Base-by-base conservation (phyloP, 2,113 vertebrate genomes). In the Dolichotis patagonum region DNA sequence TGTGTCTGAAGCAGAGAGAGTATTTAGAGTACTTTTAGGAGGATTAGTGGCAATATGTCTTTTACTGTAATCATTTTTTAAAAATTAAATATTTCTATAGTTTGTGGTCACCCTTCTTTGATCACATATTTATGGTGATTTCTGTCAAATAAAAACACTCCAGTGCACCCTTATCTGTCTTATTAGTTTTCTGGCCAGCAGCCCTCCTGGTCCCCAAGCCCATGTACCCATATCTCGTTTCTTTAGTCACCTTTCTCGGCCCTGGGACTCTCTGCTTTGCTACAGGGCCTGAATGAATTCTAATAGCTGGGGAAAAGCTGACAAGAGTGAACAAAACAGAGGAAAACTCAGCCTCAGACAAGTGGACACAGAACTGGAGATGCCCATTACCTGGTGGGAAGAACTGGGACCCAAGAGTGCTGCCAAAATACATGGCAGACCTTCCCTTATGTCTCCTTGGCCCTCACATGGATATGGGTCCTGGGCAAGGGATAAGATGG, bases 391-490 rank as follows among this genome's bases (percentile, higher is more conserved):
- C n/a, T 54, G 30, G 63, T 11, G 28, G 52, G 65, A 20, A 30
- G 77, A 85, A 32, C 52, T 1, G 0, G 38, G 30, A 16, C 41
- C 17, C 0, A 3, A 82, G 35, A 38, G n/a, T 26, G 60, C 81
- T 38, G 88, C 28, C 32, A 49, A 78, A 52, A 56, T 30, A n/a
- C n/a, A 46, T 6, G 3, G 38, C 46, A 19, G 69, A 30, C 26
- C 32, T 63, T 24, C 49, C 88, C 87, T 81, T 63, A 3, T 9
- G n/a, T 11, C 20, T 20, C 1, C 49, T 46, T 7, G 63, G 52
- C 2, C 26, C 32, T 41, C 0, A 10, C 0, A 0, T 0, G 1
- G 84, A 77, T 43, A 12, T 20, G 4, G 54, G 83, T 41, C 46
- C 82, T 30, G 26, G 62, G 56, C 67, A 41, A 30, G 17, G n/a